Evolutionary conservation across 2,113 vertebrate genomes (phyloP).

Genomic region (Sapajus apella): DNA sequence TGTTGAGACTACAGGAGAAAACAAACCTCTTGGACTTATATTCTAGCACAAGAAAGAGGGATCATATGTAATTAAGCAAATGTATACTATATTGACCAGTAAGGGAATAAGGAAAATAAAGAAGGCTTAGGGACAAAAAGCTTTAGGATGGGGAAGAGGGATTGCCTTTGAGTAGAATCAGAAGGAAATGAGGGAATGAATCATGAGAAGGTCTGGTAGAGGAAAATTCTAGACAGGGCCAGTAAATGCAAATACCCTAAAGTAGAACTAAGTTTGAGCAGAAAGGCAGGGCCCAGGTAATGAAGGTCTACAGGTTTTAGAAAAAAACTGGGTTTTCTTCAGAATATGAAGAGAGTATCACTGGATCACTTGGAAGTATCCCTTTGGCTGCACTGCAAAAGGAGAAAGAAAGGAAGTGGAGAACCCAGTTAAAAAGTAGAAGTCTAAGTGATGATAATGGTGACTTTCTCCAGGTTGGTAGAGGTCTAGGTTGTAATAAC

Average conservation of each 20-base stretch:
- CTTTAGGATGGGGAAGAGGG: not conserved
- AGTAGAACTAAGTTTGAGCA: not conserved
- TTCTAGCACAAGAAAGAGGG: not conserved
- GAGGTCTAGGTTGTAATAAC: not conserved
- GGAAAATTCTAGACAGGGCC: not conserved
- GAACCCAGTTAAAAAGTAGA: not conserved
- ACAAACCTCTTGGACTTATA: not conserved
- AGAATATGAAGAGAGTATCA: not conserved
- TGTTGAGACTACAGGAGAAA: not conserved
- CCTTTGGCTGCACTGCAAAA: not conserved
- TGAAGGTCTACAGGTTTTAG: not conserved
- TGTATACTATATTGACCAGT: not conserved
- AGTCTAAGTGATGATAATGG: not conserved
- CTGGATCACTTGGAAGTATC: not conserved
- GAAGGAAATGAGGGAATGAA: not conserved
- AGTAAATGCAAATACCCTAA: not conserved
- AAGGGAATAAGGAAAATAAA: not conserved
- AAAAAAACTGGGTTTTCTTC: not conserved
- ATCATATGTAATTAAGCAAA: not conserved
- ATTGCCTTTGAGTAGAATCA: not conserved
- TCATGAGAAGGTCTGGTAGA: not conserved
- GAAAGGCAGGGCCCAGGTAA: not conserved
- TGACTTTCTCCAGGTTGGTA: not conserved
- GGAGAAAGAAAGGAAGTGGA: not conserved
- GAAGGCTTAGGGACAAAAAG: not conserved